Evolutionary conservation across 2,888 invertebrate species (phyloP).

Genomic region (Xylota sylvarum): DNA sequence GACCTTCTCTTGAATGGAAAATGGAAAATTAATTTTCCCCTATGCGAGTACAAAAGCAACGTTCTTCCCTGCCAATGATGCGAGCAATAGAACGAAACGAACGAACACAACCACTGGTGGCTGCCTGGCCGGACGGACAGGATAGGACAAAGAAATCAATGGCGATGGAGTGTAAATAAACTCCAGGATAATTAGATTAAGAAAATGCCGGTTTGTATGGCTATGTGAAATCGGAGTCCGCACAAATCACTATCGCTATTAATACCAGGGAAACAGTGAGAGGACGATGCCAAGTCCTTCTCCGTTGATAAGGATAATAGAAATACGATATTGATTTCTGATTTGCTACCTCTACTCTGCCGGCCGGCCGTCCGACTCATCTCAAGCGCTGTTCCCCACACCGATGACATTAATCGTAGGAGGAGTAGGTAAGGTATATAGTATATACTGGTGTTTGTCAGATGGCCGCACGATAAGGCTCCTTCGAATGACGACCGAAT

Average conservation of each 20-base stretch:
- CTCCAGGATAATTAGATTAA: slow-evolving; percentile 75
- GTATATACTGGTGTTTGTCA: slow-evolving; percentile 20
- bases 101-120: slow-evolving; percentile 9
- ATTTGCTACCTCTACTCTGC: slow-evolving; percentile 40
- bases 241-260: slow-evolving; percentile 63
- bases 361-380: slow-evolving; percentile 2
- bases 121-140: neutral
- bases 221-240: slow-evolving; percentile 66
- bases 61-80: slow-evolving; percentile 58
- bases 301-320: slow-evolving; percentile 69
- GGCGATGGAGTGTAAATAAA: slow-evolving; percentile 76
- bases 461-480: slow-evolving; percentile 28
- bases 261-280: slow-evolving; percentile 50
- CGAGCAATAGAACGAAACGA: slow-evolving; percentile 48
- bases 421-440: slow-evolving; percentile 5
- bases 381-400: slow-evolving; percentile 1
- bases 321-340: slow-evolving; percentile 72
- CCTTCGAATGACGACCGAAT: slow-evolving; percentile 63
- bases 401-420: slow-evolving; percentile 32
- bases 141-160: slow-evolving; percentile 68
- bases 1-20: slow-evolving; percentile 53
- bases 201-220: slow-evolving; percentile 65
- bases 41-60: slow-evolving; percentile 61
- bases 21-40: slow-evolving; percentile 72
- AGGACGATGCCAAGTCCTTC: slow-evolving; percentile 31